Base-by-base conservation (phyloP, 2,888 invertebrate species). In the Crossocerus cetratus region DNA sequence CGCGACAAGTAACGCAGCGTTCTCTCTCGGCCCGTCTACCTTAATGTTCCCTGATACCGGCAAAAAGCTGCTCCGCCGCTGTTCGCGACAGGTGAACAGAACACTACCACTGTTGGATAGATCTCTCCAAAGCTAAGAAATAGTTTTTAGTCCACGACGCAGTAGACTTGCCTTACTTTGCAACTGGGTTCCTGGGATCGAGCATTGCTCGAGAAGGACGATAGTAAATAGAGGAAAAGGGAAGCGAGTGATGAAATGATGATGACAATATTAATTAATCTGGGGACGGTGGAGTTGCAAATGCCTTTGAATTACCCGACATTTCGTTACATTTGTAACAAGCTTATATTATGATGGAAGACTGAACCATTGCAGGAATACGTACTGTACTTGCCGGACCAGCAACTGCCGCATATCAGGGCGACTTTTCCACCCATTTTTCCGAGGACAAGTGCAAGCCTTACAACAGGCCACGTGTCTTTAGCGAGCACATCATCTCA, bases 391-490 rank as follows among this genome's bases (percentile, higher is more conserved):
- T 90, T 88, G 79, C 90, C 87, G 69, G 90, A 87, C 90, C 90
- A 90, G 84, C 90, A 90, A 83, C 89, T 89, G 70, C 89, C 88
- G 80, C 90, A 90, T 78, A 90, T 90, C 72, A 90, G 83, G 2
- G 89, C 90, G 54, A 90, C 90, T 78, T 90, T 90, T 64, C 90
- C 90, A 57, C 90, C 90, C 90, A 90, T 90, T 65, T 78, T 84
- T 66, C 61, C 69, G 32, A 32, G 32, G 11, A 2, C 32, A 32
- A 32, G 32, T 32, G 32, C 32, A 32, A 32, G 32, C 32, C 32
- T 32, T 32, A 32, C 8, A 32, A 32, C 32, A 32, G 32, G 11
- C 23, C 45, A 45, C 65, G 22, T 57, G 14, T 23, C 22, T 57
- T 57, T 57, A 16, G 20, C 56, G 16, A 16, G 4, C 56, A 16